Evolutionary conservation across 2,113 vertebrate species (phyloP).

Genomic region (Perccottus glenii): DNA sequence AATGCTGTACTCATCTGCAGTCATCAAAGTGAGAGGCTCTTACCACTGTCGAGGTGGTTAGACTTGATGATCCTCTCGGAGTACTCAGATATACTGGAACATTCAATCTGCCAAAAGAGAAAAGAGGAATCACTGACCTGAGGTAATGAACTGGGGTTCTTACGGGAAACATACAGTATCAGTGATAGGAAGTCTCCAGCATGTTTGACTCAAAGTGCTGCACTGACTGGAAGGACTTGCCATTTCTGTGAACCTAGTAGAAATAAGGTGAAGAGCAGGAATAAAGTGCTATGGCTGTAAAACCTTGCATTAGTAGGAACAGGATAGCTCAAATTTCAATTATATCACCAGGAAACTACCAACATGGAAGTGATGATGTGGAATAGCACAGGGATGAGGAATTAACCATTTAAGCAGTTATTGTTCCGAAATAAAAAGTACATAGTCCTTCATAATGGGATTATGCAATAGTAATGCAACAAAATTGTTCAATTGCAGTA

Average conservation of each 20-base stretch:
- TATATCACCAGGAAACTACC: no score
- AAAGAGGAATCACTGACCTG: not conserved
- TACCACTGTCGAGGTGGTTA: constrained; percentile 96
- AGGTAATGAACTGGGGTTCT: constrained; percentile 2
- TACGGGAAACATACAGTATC: constrained; percentile 5
- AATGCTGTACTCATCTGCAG: no score
- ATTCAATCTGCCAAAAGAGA: constrained; percentile 87
- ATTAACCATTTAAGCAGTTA: no score
- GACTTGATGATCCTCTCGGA: constrained; percentile 99
- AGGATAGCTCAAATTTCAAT: no score
- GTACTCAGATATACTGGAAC: constrained; percentile 98
- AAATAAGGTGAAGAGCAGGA: not conserved
- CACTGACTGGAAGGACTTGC: not conserved
- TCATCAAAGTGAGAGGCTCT: constrained; percentile 58
- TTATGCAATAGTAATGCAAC: no score
- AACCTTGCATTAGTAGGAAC: not conserved
- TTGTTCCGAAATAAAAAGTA: no score
- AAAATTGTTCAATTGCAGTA: no score
- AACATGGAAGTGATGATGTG: no score
- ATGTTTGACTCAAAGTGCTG: constrained; percentile 1
- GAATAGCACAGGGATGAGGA: no score
- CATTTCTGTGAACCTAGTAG: constrained; percentile 3
- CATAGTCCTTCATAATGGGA: no score
- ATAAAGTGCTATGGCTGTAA: not conserved
- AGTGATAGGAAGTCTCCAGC: not conserved